Percentiles rank a stretch among this genome's conserved stretches.
Evolutionary conservation across 2,888 invertebrate species (phyloP).

Genomic region (Ormia ochracea): DNA sequence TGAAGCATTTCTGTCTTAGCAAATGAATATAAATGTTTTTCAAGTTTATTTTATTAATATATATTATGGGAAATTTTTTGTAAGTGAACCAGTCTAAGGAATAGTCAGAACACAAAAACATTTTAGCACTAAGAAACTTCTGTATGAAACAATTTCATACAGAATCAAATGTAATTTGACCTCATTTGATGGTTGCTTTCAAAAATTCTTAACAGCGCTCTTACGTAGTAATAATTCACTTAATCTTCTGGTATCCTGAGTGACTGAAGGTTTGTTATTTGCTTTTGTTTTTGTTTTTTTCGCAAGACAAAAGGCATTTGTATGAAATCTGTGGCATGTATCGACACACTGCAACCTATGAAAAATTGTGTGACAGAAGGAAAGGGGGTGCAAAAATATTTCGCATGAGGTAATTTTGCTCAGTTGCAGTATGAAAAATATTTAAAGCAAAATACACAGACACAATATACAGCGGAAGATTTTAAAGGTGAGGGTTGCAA

Average conservation of each 20-base stretch:
- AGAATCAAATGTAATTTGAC: constrained; percentile 52
- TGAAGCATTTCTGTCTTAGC: constrained; percentile 25
- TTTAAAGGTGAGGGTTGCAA: constrained; percentile 56
- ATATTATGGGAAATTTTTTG: constrained; percentile 45
- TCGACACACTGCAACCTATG: constrained; percentile 12
- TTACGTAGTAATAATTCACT: constrained; percentile 60
- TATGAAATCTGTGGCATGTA: not conserved
- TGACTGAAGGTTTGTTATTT: constrained; percentile 43
- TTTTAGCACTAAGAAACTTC: not conserved
- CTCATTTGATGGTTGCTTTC: constrained; percentile 46
- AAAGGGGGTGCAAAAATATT: constrained; percentile 55
- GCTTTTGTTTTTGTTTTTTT: not conserved
- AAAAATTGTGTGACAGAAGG: not conserved
- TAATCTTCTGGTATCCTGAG: constrained; percentile 61
- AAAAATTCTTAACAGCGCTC: constrained; percentile 43
- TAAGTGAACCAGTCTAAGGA: not conserved
- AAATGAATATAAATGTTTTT: constrained; percentile 55
- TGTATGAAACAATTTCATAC: not conserved
- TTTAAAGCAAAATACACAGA: constrained; percentile 27
- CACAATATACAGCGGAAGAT: constrained; percentile 39
- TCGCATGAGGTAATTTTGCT: constrained; percentile 61
- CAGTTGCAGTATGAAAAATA: constrained; percentile 34
- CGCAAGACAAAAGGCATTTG: constrained; percentile 6
- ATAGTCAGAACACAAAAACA: not conserved
- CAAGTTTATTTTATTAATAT: constrained; percentile 43